Evolutionary conservation across 2,113 vertebrate species (phyloP), one percentile per base, ranked within the genome.

Genomic region (Mormyrus lacerda): DNA sequence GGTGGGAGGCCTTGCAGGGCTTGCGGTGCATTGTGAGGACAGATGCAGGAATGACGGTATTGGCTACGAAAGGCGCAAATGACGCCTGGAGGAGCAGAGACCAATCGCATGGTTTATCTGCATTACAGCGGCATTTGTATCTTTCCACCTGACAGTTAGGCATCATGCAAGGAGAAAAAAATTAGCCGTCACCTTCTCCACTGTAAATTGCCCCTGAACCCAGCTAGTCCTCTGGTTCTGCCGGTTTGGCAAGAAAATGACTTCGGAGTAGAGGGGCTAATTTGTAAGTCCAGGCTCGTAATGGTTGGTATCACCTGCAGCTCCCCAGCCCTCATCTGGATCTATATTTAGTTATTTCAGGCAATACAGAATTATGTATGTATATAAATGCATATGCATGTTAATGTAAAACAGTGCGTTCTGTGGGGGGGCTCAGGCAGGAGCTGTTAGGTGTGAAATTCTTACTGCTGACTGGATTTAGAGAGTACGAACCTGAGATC

Each of bases 221-320:
- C 95, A 94, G 90, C 93, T 95, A 95, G 90, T 94, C 94, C 96
- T 94, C 92, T 91, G 94, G 96, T 94, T 95, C n/a, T 94, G 92
- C 95, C 93, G 95, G 94, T 93, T 97, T 97, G 97, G 96, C 96
- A 97, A 97, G 96, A 97, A 97, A 95, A 96, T 96, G 95, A 94
- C 93, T 87, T 88, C 17, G 50, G 79, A 53, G 21, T 48, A 19
- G 47, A 44, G 85, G 58, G 90, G 45, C 42, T 79, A 35, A 21
- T 45, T n/a, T 87, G 83, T 39, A 55, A 89, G 44, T 19, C 76
- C 79, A 35, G 88, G 50, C 53, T 89, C 39, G 8, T 79, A 87
- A 58, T 83, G 55, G 17, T 51, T 88, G 24, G 10, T 84, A 69
- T 51, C 73, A 61, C n/a, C 48, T 84, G 10, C 86, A 47, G 35